Base-by-base conservation (phyloP, 2,888 invertebrate genomes). In the Norana najaformis region DNA sequence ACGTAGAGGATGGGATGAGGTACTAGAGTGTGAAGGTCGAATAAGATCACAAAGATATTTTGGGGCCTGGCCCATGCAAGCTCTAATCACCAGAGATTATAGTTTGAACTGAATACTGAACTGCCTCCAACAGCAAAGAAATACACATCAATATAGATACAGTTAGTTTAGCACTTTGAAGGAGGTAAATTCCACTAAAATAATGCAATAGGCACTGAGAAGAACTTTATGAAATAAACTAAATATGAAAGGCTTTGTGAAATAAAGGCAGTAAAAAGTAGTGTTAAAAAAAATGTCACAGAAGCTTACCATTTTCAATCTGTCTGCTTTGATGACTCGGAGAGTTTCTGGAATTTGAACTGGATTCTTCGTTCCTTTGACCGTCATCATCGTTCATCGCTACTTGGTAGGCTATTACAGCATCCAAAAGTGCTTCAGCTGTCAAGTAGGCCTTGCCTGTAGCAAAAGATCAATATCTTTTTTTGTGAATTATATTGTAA, bases 361-460 rank as follows among this genome's bases (percentile, higher is more conserved):
- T 69, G 69, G 69, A 69, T n/a, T 69, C 69, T 69, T n/a, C n/a
- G 11, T 69, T 69, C 69, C 69, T 0, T 69, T n/a, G 69, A n/a
- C n/a, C n/a, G 35, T 85, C 85, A 20, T 35, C 37, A 85, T 35
- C 37, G 16, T 35, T 85, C 37, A 23, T 85, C 8, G 85, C 35
- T 85, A 85, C 20, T 18, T 85, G 85, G 37, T 85, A 85, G 23
- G 85, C 85, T 6, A 85, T 85, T 35, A 85, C 85, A 85, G 85
- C 85, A 37, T 85, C 85, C 16, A 85, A 18, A 85, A 85, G 85
- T 8, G 85, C 85, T 36, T 85, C 85, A 85, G 85, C 37, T 85
- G 85, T 36, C 6, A 20, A 16, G 85, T 85, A 85, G 34, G 20
- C 37, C 20, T 23, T 18, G 16, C 85, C 85, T 85, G 37, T 23